Percentiles rank a stretch among this genome's conserved stretches.
These are phyloP conservation scores for Allolobophora icterica DNA, from an alignment of 2,888 invertebrate genomes.

Conservation along the genomic window DNA sequence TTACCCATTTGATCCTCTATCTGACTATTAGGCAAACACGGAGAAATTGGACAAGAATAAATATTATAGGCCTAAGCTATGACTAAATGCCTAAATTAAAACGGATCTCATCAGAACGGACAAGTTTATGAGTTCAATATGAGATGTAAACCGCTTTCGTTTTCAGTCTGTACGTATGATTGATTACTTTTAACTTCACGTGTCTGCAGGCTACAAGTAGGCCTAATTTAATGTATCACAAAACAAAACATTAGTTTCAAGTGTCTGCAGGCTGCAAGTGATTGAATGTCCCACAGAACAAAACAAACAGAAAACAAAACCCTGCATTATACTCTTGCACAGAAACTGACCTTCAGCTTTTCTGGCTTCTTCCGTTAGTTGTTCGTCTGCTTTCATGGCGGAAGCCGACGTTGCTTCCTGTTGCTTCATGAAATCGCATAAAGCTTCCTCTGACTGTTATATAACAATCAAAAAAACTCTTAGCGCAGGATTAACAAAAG, in stretches of 20 bases:
- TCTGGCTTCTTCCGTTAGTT: constrained; percentile 6
- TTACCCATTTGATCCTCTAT: neutral
- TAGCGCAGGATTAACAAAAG: neutral
- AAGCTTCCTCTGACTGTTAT: neutral
- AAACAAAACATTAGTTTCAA: too few relatives aligned
- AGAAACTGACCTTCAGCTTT: neutral
- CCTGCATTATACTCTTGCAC: neutral
- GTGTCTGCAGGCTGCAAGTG: too few relatives aligned
- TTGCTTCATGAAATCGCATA: constrained; percentile 26
- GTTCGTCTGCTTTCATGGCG: neutral
- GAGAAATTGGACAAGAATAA: neutral
- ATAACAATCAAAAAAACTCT: neutral
- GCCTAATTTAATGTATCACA: neutral
- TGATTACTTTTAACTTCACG: neutral
- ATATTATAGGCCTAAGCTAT: neutral
- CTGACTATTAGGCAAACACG: neutral
- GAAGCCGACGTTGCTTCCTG: neutral
- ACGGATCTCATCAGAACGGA: neutral
- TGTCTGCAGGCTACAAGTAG: too few relatives aligned
- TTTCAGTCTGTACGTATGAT: neutral
- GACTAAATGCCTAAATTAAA: neutral
- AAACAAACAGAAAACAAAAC: neutral
- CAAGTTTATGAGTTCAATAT: neutral
- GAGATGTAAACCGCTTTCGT: neutral
- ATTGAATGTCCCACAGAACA: neutral